Percentiles rank a stretch among this genome's conserved stretches.
Evolutionary conservation across 2,888 invertebrate species (phyloP).

Genomic region (Baccha elongata): DNA sequence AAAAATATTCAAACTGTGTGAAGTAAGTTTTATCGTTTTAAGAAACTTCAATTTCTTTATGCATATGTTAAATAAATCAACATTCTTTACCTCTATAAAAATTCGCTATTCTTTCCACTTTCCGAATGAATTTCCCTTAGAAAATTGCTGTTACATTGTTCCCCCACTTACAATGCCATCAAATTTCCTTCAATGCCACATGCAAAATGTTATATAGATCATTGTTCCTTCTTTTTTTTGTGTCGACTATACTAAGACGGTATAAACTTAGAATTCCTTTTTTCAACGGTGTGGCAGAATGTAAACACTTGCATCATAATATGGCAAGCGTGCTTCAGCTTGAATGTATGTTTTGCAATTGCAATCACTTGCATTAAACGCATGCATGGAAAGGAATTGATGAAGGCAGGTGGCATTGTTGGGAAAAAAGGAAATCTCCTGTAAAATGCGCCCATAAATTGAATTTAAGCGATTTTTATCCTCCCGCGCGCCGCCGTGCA

Average conservation of each 20-base stretch:
- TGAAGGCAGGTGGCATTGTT: conserved; percentile 23
- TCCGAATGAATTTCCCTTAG: neutral
- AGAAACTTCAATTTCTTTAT: neutral
- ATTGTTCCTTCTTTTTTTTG: neutral
- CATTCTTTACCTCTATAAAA: neutral
- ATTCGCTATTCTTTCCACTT: neutral
- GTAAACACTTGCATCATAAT: neutral
- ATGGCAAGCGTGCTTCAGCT: neutral
- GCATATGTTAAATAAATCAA: conserved; percentile 1
- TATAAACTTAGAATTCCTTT: neutral
- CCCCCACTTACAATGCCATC: neutral
- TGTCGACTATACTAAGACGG: neutral
- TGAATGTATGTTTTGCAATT: conserved; percentile 27
- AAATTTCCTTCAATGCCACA: neutral
- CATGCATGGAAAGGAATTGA: conserved; percentile 54
- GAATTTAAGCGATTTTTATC: conserved; percentile 43
- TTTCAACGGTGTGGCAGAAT: neutral
- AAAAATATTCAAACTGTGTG: too few relatives aligned
- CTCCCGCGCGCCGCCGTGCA: too few relatives aligned
- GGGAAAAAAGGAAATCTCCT: conserved; percentile 26
- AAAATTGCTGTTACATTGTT: neutral
- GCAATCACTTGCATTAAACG: conserved; percentile 46
- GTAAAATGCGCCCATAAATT: conserved; percentile 50
- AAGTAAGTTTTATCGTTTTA: neutral
- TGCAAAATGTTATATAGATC: neutral